phyloP scores from a whole-genome alignment of 2,888 invertebrate genomes.

The Hyposoter dolosus region DNA sequence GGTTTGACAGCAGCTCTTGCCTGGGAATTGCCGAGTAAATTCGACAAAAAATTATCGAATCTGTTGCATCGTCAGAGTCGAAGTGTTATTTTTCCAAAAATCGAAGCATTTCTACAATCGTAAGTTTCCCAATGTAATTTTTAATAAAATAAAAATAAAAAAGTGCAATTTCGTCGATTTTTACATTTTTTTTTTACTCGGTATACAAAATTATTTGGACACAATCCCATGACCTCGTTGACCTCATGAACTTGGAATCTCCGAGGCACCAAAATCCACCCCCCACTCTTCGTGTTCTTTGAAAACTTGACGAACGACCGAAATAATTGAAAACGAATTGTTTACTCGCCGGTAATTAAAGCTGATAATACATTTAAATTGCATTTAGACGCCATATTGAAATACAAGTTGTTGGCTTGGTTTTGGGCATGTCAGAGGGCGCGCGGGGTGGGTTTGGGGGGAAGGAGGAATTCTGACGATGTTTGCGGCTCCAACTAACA shows the following conservation, averaged over 20 bases:
- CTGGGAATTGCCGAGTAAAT: conserved; percentile 89
- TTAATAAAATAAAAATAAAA: not conserved
- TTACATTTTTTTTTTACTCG: not conserved
- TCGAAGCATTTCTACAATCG: conserved; percentile 88
- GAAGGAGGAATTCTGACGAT: not conserved
- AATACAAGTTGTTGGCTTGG: conserved; percentile 35
- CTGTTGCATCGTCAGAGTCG: conserved; percentile 87
- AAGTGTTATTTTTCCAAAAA: conserved; percentile 87
- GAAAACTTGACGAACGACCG: not conserved
- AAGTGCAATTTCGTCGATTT: not conserved
- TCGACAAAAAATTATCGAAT: conserved; percentile 78
- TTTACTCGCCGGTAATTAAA: conserved; percentile 63
- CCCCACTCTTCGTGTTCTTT: not conserved
- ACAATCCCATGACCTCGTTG: not conserved
- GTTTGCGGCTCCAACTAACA: conserved; percentile 11
- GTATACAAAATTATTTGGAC: not conserved
- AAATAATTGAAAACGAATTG: conserved; percentile 62
- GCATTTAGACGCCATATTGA: conserved; percentile 48
- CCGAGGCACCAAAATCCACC: not conserved
- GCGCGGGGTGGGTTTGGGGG: not conserved
- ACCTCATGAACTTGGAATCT: conserved; percentile 15
- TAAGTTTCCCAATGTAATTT: conserved; percentile 83
- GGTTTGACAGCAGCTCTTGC: conserved; percentile 92
- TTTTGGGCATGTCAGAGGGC: not conserved
- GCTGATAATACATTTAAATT: conserved; percentile 65